These are phyloP conservation scores for crab-eating macaque (Macaca fascicularis) DNA, from an alignment of 2,113 vertebrate genomes.

Conservation along the genomic window T2T-MFA8v1.1 NC_088376.1:176265001-176265500, in stretches of 20 bases:
- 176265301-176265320: not conserved
- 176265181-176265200: not conserved
- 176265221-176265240: not conserved
- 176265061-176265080: not conserved
- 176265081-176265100: not conserved
- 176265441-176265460: not conserved
- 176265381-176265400: not conserved
- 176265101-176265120: not conserved
- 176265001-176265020: not conserved
- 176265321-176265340: not conserved
- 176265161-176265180: not conserved
- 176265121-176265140: not conserved
- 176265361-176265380: not conserved
- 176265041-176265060: not conserved
- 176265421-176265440: not conserved
- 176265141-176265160: not conserved
- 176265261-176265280: fast-evolving
- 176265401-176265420: not conserved
- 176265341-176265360: not conserved
- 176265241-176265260: not conserved
- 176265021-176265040: not conserved
- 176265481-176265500: not conserved
- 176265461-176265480: not conserved
- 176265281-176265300: not conserved
- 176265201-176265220: not conserved